Evolutionary conservation across 2,888 invertebrate species (phyloP).

Genomic region (Amiota communis): DNA sequence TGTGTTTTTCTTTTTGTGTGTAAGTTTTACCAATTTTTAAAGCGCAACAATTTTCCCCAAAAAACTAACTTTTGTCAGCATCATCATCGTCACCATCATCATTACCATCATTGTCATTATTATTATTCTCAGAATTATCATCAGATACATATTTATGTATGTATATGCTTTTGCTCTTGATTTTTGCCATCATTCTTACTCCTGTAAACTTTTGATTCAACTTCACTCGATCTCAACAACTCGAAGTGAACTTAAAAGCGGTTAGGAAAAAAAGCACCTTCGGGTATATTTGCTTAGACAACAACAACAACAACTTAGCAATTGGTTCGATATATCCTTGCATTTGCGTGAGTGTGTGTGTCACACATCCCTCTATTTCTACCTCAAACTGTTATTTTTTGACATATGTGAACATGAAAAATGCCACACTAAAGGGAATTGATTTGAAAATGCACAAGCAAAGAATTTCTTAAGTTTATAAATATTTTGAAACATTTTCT

Average conservation of each 20-base stretch:
- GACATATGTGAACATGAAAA: constrained; percentile 5
- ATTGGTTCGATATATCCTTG: too few relatives aligned
- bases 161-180: constrained; percentile 34
- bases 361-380: constrained; percentile 26
- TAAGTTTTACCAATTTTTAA: neutral
- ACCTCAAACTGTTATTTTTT: too few relatives aligned
- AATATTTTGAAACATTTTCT: constrained; percentile 7
- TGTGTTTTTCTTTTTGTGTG: constrained; percentile 3
- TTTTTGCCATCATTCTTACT: constrained; percentile 39
- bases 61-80: constrained; percentile 32
- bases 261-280: constrained; percentile 58
- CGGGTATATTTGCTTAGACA: constrained; percentile 62
- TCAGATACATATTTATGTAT: constrained; percentile 32
- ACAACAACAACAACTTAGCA: constrained; percentile 42
- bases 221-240: neutral
- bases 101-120: too few relatives aligned
- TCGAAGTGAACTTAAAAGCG: constrained; percentile 17
- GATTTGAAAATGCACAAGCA: constrained; percentile 52
- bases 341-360: constrained; percentile 45
- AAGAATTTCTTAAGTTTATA: constrained; percentile 15
- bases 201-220: neutral
- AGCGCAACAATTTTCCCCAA: constrained; percentile 8
- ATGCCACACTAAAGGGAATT: constrained; percentile 65
- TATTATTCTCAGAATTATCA: constrained; percentile 58
- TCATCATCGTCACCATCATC: too few relatives aligned